Percentiles rank a stretch among this genome's conserved stretches.
These are phyloP conservation scores for Platynereis dumerilii DNA, from an alignment of 2,888 invertebrate species.

Conservation along the genomic window DNA sequence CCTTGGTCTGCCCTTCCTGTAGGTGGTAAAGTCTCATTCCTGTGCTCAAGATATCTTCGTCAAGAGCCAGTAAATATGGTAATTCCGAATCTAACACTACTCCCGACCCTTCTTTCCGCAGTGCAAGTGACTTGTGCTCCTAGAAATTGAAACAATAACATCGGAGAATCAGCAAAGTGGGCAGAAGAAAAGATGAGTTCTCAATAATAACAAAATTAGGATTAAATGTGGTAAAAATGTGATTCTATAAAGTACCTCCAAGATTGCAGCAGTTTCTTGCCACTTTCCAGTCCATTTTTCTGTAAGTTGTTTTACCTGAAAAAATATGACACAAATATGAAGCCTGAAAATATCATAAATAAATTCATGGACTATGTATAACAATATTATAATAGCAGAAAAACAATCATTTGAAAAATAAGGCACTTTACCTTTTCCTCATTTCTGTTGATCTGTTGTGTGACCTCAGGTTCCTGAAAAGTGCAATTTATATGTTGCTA, in stretches of 20 bases:
- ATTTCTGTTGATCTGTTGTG: slow-evolving; percentile 81
- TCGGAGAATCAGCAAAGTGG: too few species aligned
- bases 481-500: too few species aligned
- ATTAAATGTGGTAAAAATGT: too few species aligned
- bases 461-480: slow-evolving; percentile 9
- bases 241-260: slow-evolving; percentile 54
- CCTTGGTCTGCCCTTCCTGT: slow-evolving; percentile 81
- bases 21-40: slow-evolving; percentile 42
- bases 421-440: slow-evolving; percentile 79
- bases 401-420: too few species aligned
- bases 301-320: slow-evolving; percentile 69
- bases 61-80: slow-evolving; percentile 39
- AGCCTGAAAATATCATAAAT: too few species aligned
- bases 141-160: too few species aligned
- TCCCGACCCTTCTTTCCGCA: slow-evolving; percentile 82
- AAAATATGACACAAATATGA: too few species aligned
- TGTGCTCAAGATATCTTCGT: slow-evolving; percentile 40
- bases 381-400: too few species aligned
- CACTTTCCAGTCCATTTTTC: slow-evolving; percentile 96
- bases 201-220: too few species aligned
- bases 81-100: slow-evolving; percentile 69
- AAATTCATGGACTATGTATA: too few species aligned
- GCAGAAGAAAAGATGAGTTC: too few species aligned
- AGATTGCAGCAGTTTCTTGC: slow-evolving; percentile 77
- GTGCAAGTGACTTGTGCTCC: slow-evolving; percentile 85